Base-by-base conservation (phyloP, 1,140 invertebrate genomes). In the Pseudomyrmex sp. region DNA sequence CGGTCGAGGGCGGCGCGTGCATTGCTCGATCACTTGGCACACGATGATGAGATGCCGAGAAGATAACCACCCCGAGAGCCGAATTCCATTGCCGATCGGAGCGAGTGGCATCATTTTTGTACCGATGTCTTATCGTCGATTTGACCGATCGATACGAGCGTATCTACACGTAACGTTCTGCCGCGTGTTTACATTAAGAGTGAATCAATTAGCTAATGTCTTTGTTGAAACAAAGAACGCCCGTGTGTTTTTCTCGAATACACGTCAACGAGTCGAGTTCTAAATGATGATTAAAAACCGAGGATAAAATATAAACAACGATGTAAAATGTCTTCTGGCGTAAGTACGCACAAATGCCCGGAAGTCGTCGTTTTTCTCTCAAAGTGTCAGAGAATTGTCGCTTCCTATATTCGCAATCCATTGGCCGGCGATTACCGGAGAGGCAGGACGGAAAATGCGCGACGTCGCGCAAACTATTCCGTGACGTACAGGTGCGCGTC, bases 1-100 rank as follows among this genome's bases (percentile, higher is more conserved):
- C 26, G 26, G 26, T 26, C 26, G 35, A 35, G 35, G 23, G 15
- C 44, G 61, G 61, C n/a, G 26, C 18, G 13, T 26, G 8, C 18
- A 48, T 5, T 23, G 50, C 61, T 54, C 15, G 9, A 75, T 1
- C 35, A n/a, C 50, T 46, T 50, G 66, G 35, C 82, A 59, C 48
- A 20, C 12, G 65, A 68, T 61, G 66, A 48, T 75, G 61, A 88
- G 82, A 90, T 91, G 65, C 79, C 88, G 86, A 91, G 76, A 68
- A 87, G 84, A 91, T 89, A 91, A 84, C 90, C 91, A 92, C 90
- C 91, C 89, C 74, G 89, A 88, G 77, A 83, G 88, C 58, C 91
- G 84, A 91, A 93, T 92, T 92, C 90, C 90, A 83, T 23, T 76
- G 90, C 90, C 89, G 76, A 80, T 86, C 86, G 35, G 35, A 89